Conservation (phyloP, 2,797 vertebrate species). For the Scolopax bukidnonensis region DNA sequence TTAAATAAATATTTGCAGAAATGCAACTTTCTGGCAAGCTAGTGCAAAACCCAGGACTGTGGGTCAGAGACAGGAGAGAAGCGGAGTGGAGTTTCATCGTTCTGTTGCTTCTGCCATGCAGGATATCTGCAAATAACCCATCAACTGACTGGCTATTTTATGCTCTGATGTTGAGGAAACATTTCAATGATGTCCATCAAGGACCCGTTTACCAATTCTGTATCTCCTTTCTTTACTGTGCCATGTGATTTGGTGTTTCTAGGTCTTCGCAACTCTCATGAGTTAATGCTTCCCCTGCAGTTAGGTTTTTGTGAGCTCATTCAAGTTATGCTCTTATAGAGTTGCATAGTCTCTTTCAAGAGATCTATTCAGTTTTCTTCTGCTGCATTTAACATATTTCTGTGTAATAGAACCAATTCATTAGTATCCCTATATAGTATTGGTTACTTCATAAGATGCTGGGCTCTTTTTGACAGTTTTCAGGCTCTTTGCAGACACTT, state of each 20-base stretch:
- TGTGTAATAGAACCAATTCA: neutral
- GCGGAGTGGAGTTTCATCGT: neutral
- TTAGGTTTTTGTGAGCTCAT: neutral
- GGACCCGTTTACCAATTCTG: neutral
- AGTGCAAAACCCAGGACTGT: neutral
- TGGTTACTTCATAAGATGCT: neutral
- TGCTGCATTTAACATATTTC: neutral
- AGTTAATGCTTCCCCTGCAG: neutral
- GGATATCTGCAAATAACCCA: neutral
- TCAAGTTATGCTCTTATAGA: neutral
- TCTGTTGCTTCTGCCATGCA: neutral
- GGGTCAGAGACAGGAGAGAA: neutral
- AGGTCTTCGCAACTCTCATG: neutral
- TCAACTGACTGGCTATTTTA: neutral
- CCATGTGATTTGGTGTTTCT: neutral
- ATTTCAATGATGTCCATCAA: neutral
- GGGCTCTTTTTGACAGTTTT: neutral
- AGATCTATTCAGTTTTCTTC: neutral
- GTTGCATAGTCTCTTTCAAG: neutral
- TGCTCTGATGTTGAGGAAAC: neutral
- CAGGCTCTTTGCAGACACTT: neutral
- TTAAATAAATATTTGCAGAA: neutral
- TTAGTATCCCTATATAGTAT: neutral
- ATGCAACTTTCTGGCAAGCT: neutral
- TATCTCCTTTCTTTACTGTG: neutral